Conservation (phyloP, 1,140 invertebrate genomes). For the roundworm (Caenorhabditis elegans) region DNA sequence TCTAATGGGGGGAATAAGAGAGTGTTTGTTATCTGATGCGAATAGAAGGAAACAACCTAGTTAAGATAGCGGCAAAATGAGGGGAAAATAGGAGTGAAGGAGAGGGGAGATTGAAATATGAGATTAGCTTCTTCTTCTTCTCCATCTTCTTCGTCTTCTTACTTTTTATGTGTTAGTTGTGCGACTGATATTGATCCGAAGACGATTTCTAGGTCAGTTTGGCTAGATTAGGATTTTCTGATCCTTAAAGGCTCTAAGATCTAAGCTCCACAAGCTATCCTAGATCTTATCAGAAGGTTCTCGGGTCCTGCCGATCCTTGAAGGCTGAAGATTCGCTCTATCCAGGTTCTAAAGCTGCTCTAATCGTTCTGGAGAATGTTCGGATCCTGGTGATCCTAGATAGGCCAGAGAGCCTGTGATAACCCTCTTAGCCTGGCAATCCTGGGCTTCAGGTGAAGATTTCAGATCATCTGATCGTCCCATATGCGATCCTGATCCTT, state of each 20-base stretch:
- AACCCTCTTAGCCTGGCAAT: too few relatives aligned
- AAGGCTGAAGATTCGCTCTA: too few relatives aligned
- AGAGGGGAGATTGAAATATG: conserved; percentile 24
- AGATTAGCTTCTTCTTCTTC: background rate
- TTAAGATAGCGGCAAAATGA: conserved; percentile 30
- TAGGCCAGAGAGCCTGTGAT: too few relatives aligned
- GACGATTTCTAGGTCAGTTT: background rate
- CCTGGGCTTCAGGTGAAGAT: too few relatives aligned
- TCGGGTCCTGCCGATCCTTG: too few relatives aligned
- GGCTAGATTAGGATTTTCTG: background rate
- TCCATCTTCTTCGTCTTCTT: background rate
- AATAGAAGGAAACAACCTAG: conserved; percentile 5
- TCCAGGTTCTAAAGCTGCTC: too few relatives aligned
- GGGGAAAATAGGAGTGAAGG: background rate
- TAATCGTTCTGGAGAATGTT: too few relatives aligned
- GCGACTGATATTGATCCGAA: background rate
- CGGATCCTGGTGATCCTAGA: too few relatives aligned
- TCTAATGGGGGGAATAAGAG: background rate
- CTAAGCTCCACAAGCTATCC: too few relatives aligned
- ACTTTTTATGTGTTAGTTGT: background rate
- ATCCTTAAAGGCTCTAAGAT: background rate
- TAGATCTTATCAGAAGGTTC: too few relatives aligned
- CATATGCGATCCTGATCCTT: too few relatives aligned
- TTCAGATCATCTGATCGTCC: too few relatives aligned
- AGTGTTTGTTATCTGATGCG: background rate